phyloP scores from a whole-genome alignment of 1,140 invertebrate species.

The Drosophila guanche region DNA sequence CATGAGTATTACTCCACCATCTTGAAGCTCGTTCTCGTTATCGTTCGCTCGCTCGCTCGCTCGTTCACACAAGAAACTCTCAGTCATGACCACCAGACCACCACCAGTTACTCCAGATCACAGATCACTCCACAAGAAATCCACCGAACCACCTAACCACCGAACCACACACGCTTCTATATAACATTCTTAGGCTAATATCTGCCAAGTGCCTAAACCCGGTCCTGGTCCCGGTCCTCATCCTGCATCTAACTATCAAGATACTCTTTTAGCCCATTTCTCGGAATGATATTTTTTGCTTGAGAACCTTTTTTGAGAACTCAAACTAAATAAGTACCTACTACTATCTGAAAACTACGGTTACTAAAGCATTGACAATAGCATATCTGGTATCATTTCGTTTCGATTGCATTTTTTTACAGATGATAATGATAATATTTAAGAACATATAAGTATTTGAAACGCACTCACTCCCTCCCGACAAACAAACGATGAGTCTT shows the following conservation, averaged over 20 bases:
- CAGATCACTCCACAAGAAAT: constrained; percentile 3
- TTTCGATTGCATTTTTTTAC: constrained; percentile 41
- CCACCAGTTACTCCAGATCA: too few relatives aligned
- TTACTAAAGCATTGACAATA: constrained; percentile 18
- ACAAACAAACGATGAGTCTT: constrained; percentile 25
- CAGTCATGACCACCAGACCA: constrained; percentile 45
- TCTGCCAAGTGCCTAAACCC: constrained; percentile 9
- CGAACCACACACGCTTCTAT: constrained; percentile 34
- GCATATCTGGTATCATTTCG: constrained; percentile 52
- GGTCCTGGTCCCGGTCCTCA: constrained; percentile 9
- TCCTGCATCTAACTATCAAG: constrained; percentile 27
- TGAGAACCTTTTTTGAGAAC: constrained; percentile 71
- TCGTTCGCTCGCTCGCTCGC: constrained; percentile 51
- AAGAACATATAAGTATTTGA: constrained; percentile 15
- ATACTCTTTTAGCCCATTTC: constrained; percentile 73
- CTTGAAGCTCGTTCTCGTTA: constrained; percentile 51
- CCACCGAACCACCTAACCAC: constrained; percentile 31
- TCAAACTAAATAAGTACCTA: constrained; percentile 24
- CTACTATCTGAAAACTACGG: constrained; percentile 10
- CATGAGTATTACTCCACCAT: constrained; percentile 41
- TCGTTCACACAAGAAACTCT: constrained; percentile 40
- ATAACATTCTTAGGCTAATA: constrained; percentile 42
- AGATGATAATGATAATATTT: constrained; percentile 28
- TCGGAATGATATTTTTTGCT: constrained; percentile 84
- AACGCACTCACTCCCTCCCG: constrained; percentile 27